Evolutionary conservation across 1,140 invertebrate genomes (phyloP).

Genomic region (Oreohelix idahoensis): DNA sequence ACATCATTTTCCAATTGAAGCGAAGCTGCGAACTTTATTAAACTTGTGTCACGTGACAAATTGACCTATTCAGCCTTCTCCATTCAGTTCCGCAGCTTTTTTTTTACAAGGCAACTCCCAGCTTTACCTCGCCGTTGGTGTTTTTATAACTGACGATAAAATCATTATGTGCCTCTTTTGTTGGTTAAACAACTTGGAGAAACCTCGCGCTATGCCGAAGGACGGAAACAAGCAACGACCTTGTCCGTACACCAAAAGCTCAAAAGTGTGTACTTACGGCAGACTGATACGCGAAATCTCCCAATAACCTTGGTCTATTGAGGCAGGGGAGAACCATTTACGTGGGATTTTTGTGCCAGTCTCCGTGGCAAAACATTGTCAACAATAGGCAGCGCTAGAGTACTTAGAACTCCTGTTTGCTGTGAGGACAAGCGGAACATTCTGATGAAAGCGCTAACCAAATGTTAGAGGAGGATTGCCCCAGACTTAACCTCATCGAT

Average conservation of each 20-base stretch:
- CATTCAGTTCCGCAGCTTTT: not conserved
- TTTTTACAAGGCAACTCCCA: not conserved
- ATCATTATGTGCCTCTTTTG: constrained; percentile 1
- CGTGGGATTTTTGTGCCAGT: not conserved
- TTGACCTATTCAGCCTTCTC: not conserved
- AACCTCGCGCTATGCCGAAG: not conserved
- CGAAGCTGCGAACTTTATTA: constrained; percentile 3
- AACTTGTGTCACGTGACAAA: not conserved
- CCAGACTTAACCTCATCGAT: not conserved
- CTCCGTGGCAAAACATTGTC: not conserved
- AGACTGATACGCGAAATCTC: not conserved
- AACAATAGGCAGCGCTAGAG: not conserved
- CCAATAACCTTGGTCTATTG: constrained; percentile 1
- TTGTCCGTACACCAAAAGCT: not conserved
- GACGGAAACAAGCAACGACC: not conserved
- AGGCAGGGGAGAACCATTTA: not conserved
- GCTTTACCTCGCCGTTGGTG: not conserved
- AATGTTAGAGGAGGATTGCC: not conserved
- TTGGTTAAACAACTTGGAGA: not conserved
- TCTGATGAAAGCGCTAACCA: not conserved
- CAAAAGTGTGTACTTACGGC: not conserved
- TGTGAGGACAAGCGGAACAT: not conserved
- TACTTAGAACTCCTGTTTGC: not conserved
- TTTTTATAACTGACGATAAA: not conserved
- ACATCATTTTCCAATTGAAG: constrained; percentile 8